Base-by-base conservation (phyloP, 2,797 vertebrate genomes). In the Cyclura pinguis region DNA sequence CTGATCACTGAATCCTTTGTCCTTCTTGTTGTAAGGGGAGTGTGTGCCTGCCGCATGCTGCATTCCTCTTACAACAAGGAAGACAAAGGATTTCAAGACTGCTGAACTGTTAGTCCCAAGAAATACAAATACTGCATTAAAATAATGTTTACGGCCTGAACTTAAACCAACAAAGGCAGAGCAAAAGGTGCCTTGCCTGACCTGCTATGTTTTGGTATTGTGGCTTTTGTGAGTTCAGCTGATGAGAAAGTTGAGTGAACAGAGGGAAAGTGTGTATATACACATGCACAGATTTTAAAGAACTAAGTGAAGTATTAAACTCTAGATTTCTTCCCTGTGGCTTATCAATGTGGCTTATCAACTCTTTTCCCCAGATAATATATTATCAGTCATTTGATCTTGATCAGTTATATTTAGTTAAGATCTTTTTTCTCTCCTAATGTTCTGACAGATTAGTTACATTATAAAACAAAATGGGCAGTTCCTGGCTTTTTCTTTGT, bases 1-100 rank as follows among this genome's bases (percentile, higher is more conserved):
- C 93, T 93, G 84, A 91, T 94, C 92, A 95, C 95, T 86, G 91
- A 92, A 88, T 93, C 94, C 94, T 95, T 97, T 96, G 96, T 96
- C 94, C 95, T 91, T 32, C 93, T 29, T 95, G 91, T 97, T 95
- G 95, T 47, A 91, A 38, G 92, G 90, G 91, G 93, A 94, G 95
- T 72, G 88, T 93, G 95, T 96, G 93, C 87, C 29, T 96, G 93
- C 87, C 29, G 91, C 92, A 90, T 94, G 93, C 94, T 50, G 85
- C 93, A 73, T 91, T 89, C 91, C 93, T 93, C 90, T 55, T 81
- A 90, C 92, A 93, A 92, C 94, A 47, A 47, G 78, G 91, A 24
- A 87, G 92, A 95, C 95, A 95, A 96, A 96, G 95, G 95, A 80
- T 84, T 35, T 27, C 67, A 91, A 93, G 92, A 91, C 91, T 90